Base-by-base conservation (phyloP, 2,113 vertebrate species). In the Thryonomys swinderianus region DNA sequence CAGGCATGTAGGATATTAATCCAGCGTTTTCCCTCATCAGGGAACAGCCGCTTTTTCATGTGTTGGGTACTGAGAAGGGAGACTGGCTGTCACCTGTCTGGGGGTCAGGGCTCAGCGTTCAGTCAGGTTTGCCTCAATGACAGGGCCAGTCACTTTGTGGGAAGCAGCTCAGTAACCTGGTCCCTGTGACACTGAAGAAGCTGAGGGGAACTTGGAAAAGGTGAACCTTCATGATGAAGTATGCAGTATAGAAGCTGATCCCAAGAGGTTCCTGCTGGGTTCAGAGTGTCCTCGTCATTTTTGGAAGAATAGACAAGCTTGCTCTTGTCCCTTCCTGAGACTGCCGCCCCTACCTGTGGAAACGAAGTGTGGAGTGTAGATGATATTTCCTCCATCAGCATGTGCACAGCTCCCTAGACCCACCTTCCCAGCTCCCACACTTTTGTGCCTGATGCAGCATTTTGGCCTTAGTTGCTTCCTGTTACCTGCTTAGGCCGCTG, bases 1-100 rank as follows among this genome's bases (percentile, higher is more conserved):
- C 3, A 2, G 16, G 20, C 3, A 0, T 17, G 45, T 8, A 80
- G 17, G 4, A 0, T 5, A 0, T 88, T 45, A 73, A 62, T 10
- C 55, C 20, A 1, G 11, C 25, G 13, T 25, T 40, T 16, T 40
- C 82, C 61, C 30, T 32, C 1, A 9, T 66, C 0, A 1, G 84
- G 73, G 14, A 37, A 17, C 40, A 64, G 45, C 12, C 32, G 0
- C 37, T n/a, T 5, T 69, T 74, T 93, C 66, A 57, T 53, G 55
- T 21, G 23, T 79, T 34, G 51, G 69, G 40, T 55, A 53, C 67
- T 73, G n/a, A 76, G 57, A 37, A 40, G 57, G n/a, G 37, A 45
- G 48, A 32, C 34, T 23, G 62, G 40, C 71, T 48, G 61, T 67
- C 3, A 3, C 1, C 10, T 76, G 67, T 48, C 18, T 8, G 1